Base-by-base conservation (phyloP, 1,140 invertebrate species). In the Aphis gossypii region DNA sequence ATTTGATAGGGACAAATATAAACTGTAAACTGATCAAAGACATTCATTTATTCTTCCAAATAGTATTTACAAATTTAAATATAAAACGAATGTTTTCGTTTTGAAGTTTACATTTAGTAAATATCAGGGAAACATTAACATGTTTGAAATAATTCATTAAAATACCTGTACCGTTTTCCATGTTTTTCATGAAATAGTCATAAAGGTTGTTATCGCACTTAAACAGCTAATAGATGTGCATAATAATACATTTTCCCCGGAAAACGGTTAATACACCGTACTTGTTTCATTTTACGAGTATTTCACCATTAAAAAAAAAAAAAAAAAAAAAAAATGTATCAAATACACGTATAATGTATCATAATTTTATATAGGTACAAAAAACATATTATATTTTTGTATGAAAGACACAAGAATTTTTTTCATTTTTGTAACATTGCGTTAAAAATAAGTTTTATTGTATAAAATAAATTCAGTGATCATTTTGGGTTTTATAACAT, bases 71-170 rank as follows among this genome's bases (percentile, higher is more conserved):
- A 76, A 76, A 76, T 76, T 76, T n/a, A 18, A 76, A 76, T 76
- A 18, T n/a, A 76, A 60, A 76, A 76, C n/a, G n/a, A 76, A 76
- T n/a, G 60, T 20, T n/a, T 76, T n/a, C 60, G n/a, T n/a, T 76
- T 76, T 76, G 60, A 76, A 76, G 60, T n/a, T n/a, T 76, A n/a
- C 60, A n/a, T 76, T 76, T 18, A 18, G 60, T 76, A 14, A 3
- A 76, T 76, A 76, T 76, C 60, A n/a, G 60, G 4, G 60, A 0
- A 76, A 76, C 60, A 76, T 76, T 76, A 76, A 76, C 30, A 76
- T 76, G 60, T 76, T n/a, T n/a, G 60, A 76, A 76, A 76, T 76
- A 76, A 76, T 76, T 76, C n/a, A 76, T 76, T 76, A 76, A 76
- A 76, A 76, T 76, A 76, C 60, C n/a, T 76, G 30, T 9, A 76